Base-by-base conservation (phyloP, 30 jellyfish, hydroid and myxozoan species). In the Phacellophora camtschatica region DNA sequence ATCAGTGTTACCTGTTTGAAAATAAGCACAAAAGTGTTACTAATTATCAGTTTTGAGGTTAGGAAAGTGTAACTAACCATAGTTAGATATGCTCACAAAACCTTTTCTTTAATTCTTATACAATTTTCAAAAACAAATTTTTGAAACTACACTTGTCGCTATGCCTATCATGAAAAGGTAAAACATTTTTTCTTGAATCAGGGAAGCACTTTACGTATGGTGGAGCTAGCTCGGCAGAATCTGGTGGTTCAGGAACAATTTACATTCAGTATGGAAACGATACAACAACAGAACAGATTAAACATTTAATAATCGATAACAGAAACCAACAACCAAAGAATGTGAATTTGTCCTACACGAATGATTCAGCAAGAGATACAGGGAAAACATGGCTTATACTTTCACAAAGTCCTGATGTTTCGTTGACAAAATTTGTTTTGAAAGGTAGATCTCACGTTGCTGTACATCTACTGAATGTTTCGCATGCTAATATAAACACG, bases 241-340 rank as follows among this genome's bases (percentile, higher is more conserved):
- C 92, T 12, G 92, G 92, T 13, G 92, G 92, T 3, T 71, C 84
- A 6, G 92, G 92, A 25, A 80, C 84, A 30, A 48, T 80, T 5
- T 80, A 64, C 78, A 66, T 51, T 56, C 58, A 66, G 41, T 54
- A 20, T 32, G 84, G 84, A 66, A 80, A 80, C 35, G 36, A 28
- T 12, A 16, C 92, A 1, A 49, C 10, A 33, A 13, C 16, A 35
- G 46, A 64, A 23, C 81, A 36, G 7, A 23, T 50, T 22, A 63
- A 63, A 10, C 77, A 34, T 18, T 45, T 80, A 59, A 50, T 66
- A 9, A 57, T 65, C 2, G 84, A 80, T 54, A 80, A 80, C 84
- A 49, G 69, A 51, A 55, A 80, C 77, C 83, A 80, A 22, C 92
- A 80, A 31, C 92, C 92, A 10, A 30, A 35, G 20, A 65, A 51